These are phyloP conservation scores for Antennarius maculatus DNA, from an alignment of 2,797 vertebrate species.

Conservation along the genomic window DNA sequence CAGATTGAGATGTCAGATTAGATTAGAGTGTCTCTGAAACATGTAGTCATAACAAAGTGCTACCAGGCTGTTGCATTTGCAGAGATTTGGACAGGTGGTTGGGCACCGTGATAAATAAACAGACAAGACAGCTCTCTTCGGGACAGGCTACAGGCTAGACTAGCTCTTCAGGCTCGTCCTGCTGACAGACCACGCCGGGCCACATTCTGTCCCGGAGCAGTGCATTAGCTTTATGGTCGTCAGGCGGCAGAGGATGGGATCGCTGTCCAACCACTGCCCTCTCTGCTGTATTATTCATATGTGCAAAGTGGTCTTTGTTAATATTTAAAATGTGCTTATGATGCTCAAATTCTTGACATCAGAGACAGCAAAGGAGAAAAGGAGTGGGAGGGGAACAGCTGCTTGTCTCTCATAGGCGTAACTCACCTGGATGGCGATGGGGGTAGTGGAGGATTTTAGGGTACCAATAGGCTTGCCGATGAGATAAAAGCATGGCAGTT, in stretches of 20 bases:
- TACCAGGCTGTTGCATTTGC: constrained; percentile 70
- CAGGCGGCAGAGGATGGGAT: constrained; percentile 78
- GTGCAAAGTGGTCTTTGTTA: constrained; percentile 88
- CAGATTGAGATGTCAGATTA: constrained; percentile 77
- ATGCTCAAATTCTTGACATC: constrained; percentile 79
- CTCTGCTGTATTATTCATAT: constrained; percentile 86
- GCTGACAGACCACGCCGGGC: constrained; percentile 51
- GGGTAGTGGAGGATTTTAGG: constrained; percentile 62
- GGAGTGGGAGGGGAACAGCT: constrained; percentile 55
- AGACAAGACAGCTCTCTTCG: constrained; percentile 43
- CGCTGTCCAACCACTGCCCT: constrained; percentile 78
- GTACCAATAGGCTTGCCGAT: constrained; percentile 59
- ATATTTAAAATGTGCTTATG: constrained; percentile 89
- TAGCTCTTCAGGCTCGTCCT: constrained; percentile 51
- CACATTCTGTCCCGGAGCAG: constrained; percentile 71
- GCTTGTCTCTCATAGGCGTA: constrained; percentile 46
- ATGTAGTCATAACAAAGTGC: constrained; percentile 70
- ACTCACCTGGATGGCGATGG: constrained; percentile 45
- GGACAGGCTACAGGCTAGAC: constrained; percentile 42
- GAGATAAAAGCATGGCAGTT: constrained; percentile 54
- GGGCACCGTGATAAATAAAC: constrained; percentile 49
- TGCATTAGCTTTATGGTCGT: constrained; percentile 86
- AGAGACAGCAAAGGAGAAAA: constrained; percentile 61
- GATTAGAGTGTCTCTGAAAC: constrained; percentile 70
- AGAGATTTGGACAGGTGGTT: constrained; percentile 68